Percentiles rank a stretch among this genome's conserved stretches.
Conservation (phyloP, 2,888 invertebrate species). For the Pachliopta kotzebuea region DNA sequence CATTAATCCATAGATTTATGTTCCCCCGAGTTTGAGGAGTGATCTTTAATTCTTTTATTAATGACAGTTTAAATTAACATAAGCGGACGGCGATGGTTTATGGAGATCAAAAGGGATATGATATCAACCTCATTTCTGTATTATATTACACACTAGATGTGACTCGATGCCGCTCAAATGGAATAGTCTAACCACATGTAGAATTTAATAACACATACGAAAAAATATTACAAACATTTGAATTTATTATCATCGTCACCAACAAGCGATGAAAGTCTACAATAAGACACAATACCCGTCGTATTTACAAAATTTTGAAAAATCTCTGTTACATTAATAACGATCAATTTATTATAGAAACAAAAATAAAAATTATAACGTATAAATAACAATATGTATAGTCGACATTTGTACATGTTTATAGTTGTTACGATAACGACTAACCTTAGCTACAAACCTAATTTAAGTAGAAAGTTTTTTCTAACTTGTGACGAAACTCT, state of each 20-base stretch:
- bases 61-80: slow-evolving; percentile 22
- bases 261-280: too few species aligned
- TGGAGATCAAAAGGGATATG: slow-evolving; percentile 8
- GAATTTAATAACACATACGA: slow-evolving; percentile 8
- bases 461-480: neutral
- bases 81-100: slow-evolving; percentile 18
- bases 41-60: slow-evolving; percentile 27
- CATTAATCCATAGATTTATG: slow-evolving; percentile 29
- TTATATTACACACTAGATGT: slow-evolving; percentile 22
- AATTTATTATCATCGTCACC: too few species aligned
- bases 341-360: too few species aligned
- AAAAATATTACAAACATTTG: neutral
- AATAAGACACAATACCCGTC: too few species aligned
- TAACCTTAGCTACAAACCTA: neutral
- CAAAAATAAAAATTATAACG: too few species aligned
- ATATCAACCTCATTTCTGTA: slow-evolving; percentile 17
- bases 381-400: too few species aligned
- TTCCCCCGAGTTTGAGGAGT: slow-evolving; percentile 6
- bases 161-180: slow-evolving; percentile 13
- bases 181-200: slow-evolving; percentile 18
- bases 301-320: too few species aligned
- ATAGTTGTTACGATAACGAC: neutral
- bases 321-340: too few species aligned
- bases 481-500: neutral
- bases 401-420: neutral